These are phyloP conservation scores for Caenorhabditis sp. DNA, from an alignment of 2,888 invertebrate species.

Conservation along the genomic window DNA sequence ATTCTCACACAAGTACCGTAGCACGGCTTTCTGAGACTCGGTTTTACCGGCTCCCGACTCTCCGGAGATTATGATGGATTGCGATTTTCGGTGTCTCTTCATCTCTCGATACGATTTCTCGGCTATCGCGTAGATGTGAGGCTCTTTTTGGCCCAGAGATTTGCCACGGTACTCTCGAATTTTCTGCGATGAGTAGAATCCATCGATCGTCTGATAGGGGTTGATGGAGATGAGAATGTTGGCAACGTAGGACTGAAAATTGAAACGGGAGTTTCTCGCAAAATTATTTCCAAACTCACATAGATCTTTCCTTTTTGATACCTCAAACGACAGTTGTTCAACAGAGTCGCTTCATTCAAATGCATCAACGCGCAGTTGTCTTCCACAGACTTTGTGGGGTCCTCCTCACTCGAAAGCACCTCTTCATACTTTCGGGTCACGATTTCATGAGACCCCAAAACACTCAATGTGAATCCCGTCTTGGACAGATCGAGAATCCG, in stretches of 20 bases:
- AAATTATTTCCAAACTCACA: slow-evolving; percentile 87
- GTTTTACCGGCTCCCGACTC: slow-evolving; percentile 94
- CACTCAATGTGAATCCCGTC: slow-evolving; percentile 49
- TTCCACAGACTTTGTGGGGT: slow-evolving; percentile 91
- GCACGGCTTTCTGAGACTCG: slow-evolving; percentile 97
- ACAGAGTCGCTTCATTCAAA: slow-evolving; percentile 95
- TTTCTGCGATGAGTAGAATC: slow-evolving; percentile 91
- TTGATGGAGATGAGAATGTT: slow-evolving; percentile 98
- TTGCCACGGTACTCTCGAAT: slow-evolving; percentile 92
- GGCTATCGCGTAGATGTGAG: slow-evolving; percentile 97
- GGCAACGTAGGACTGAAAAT: slow-evolving; percentile 96
- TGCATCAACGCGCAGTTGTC: slow-evolving; percentile 99
- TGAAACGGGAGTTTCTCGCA: too few species aligned
- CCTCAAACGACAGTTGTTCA: slow-evolving; percentile 93
- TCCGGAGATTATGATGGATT: slow-evolving; percentile 96
- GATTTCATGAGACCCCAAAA: not conserved
- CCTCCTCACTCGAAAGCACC: slow-evolving; percentile 94
- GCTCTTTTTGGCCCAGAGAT: slow-evolving; percentile 94
- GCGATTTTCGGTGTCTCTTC: slow-evolving; percentile 93
- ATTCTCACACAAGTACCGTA: slow-evolving; percentile 92
- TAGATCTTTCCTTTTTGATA: slow-evolving; percentile 96
- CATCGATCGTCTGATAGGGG: slow-evolving; percentile 94
- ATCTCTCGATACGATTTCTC: slow-evolving; percentile 98
- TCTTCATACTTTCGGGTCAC: slow-evolving; percentile 90
- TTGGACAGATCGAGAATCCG: slow-evolving; percentile 61